phyloP scores from a whole-genome alignment of 2,888 invertebrate species.

The Trichogramma dendrolimi region DNA sequence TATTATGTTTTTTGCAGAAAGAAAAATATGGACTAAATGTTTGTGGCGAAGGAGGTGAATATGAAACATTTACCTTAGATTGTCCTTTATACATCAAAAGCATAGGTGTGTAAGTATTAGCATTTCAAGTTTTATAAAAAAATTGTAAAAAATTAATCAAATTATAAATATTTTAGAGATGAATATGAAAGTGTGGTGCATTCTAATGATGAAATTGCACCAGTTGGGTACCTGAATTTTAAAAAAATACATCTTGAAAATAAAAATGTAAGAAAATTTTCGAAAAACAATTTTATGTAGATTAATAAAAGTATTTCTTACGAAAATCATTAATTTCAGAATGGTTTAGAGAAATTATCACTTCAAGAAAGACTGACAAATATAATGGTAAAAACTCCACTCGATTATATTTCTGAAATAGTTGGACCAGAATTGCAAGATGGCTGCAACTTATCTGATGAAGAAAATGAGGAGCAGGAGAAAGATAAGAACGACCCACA shows the following conservation, averaged over 20 bases:
- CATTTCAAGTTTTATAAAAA: slow-evolving; percentile 21
- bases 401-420: slow-evolving; percentile 49
- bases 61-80: slow-evolving; percentile 95
- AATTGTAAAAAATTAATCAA: slow-evolving; percentile 27
- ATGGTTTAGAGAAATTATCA: slow-evolving; percentile 42
- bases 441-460: slow-evolving; percentile 49
- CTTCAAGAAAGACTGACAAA: slow-evolving; percentile 47
- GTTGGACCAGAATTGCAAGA: slow-evolving; percentile 49
- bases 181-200: slow-evolving; percentile 83
- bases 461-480: slow-evolving; percentile 45
- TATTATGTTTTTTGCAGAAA: slow-evolving; percentile 55
- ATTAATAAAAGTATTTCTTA: slow-evolving; percentile 9
- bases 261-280: slow-evolving; percentile 24
- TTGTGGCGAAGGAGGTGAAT: slow-evolving; percentile 99
- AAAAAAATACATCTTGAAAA: slow-evolving; percentile 70
- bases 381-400: slow-evolving; percentile 45
- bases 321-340: slow-evolving; percentile 34
- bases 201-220: slow-evolving; percentile 87
- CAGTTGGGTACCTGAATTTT: slow-evolving; percentile 90
- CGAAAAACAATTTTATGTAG: not conserved
- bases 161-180: slow-evolving; percentile 61
- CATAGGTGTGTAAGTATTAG: slow-evolving; percentile 76
- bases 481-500: slow-evolving; percentile 43
- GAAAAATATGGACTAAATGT: slow-evolving; percentile 92
- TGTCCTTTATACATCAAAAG: slow-evolving; percentile 91